Evolutionary conservation across 1,140 invertebrate genomes (phyloP), one percentile per base, ranked within the genome.

Genomic region (Ectropis grisescens): DNA sequence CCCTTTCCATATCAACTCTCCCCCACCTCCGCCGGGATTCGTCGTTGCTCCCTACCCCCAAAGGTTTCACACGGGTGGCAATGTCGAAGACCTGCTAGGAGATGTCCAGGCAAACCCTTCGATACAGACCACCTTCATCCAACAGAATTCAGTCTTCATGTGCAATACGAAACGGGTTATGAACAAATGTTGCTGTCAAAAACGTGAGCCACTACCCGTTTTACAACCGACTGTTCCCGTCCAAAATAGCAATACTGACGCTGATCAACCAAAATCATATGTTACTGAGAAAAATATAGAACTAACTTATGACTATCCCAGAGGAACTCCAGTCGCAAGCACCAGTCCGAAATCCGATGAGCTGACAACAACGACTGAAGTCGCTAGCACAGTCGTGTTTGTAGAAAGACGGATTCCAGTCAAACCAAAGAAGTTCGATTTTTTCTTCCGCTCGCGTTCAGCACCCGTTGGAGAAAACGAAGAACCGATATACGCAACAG

Each of bases 261-360:
- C 57, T 14, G 51, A 69, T 31, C 43, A 49, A 12, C 65, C 69
- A 1, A 75, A 74, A 33, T 70, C 50, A 11, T 83, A 80, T 31
- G 71, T 79, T 1, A 83, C 82, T 10, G 82, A 82, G 41, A 83
- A 83, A 47, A 83, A 82, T 41, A 82, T 83, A 40, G 82, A 83
- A 49, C 39, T 83, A 22, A 79, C 74, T 1, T 83, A 83, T 37
- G 82, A 83, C 37, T 83, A 83, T 50, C 82, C 82, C 0, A 66
- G 69, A 60, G 50, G 66, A 11, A 71, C 58, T 10, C 70, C 76
- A 13, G 49, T 81, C 42, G 50, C 58, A 19, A 64, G 48, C 33
- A 65, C 50, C 24, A 72, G 52, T 35, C 56, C 58, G 5, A 70
- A 65, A 37, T 66, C 66, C 1, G 54, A 54, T 29, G 66, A 71